A percentile compares a stretch with the other conserved stretches of the same genome.
Evolutionary conservation across 2,113 vertebrate genomes (phyloP).

Genomic region (Callaeas wilsoni): DNA sequence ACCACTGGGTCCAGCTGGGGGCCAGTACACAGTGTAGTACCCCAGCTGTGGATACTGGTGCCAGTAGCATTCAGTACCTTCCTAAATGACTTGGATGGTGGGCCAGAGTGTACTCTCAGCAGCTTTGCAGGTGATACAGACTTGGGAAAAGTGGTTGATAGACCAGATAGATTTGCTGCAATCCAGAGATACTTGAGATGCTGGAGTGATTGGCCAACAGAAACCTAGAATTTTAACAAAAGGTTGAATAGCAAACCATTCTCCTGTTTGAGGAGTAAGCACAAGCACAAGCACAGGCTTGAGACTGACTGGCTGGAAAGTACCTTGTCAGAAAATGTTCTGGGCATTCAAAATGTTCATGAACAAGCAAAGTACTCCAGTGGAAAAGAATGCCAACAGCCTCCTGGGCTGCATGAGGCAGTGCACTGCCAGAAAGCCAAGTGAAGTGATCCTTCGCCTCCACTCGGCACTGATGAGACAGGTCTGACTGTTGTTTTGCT

Average conservation of each 20-base stretch:
- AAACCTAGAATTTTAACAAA: neutral
- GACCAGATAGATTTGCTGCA: neutral
- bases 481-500: neutral
- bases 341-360: neutral
- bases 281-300: neutral
- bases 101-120: neutral
- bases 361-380: neutral
- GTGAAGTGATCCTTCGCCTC: neutral
- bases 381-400: neutral
- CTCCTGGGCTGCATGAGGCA: neutral
- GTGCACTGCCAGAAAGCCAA: accelerated
- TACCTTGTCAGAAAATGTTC: neutral
- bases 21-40: neutral
- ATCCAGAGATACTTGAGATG: neutral
- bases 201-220: neutral
- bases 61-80: neutral
- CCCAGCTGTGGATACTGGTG: neutral
- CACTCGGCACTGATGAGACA: neutral
- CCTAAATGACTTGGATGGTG: neutral
- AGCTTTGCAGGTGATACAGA: neutral
- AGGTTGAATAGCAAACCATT: neutral
- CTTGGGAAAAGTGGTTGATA: neutral
- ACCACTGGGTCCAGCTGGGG: neutral
- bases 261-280: neutral
- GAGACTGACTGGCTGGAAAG: neutral